Percentiles rank a stretch among this genome's conserved stretches.
Evolutionary conservation across 1,140 invertebrate genomes (phyloP).

Genomic region (Camponotus floridanus): DNA sequence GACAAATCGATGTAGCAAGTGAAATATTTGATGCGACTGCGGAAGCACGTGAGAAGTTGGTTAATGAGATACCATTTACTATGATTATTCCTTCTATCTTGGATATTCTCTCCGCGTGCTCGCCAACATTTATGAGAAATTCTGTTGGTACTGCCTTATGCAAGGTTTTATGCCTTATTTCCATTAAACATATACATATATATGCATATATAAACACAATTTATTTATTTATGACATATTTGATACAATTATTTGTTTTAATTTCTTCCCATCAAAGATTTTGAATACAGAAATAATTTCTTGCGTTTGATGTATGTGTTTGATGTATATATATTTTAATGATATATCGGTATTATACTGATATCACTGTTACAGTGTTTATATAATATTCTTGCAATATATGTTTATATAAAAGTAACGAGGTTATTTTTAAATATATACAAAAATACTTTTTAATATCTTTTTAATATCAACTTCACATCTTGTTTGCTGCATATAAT

Average conservation of each 20-base stretch:
- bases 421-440: neutral
- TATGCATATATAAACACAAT: too few species aligned
- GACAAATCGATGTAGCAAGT: constrained; percentile 9
- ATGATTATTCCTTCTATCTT: constrained; percentile 13
- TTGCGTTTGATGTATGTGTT: too few species aligned
- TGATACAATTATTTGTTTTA: neutral
- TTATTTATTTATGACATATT: neutral
- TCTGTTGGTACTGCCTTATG: neutral
- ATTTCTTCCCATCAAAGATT: too few species aligned
- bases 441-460: constrained; percentile 3
- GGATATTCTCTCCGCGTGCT: neutral
- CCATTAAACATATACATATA: too few species aligned
- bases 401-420: neutral
- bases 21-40: constrained; percentile 30
- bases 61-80: constrained; percentile 52
- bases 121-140: constrained; percentile 12
- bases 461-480: neutral
- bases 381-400: neutral
- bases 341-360: neutral
- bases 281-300: too few species aligned
- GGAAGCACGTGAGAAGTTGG: constrained; percentile 54
- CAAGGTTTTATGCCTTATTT: neutral
- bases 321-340: neutral
- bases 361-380: neutral
- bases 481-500: neutral